Percentiles rank a stretch among this genome's conserved stretches.
phyloP scores from a whole-genome alignment of 2,888 invertebrate genomes.

The Entomobrya multifasciata region DNA sequence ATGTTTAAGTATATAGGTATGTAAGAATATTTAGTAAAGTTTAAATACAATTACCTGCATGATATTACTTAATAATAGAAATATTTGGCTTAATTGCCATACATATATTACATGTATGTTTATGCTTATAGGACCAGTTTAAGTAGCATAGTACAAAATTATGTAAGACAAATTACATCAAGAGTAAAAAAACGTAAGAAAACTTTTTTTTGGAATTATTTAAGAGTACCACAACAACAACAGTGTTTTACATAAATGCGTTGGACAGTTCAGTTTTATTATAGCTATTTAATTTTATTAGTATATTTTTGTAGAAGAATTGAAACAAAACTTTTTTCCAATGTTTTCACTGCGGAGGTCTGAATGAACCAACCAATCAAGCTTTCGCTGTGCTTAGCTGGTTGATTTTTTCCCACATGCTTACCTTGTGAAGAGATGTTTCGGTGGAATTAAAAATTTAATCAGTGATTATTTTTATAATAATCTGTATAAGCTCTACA shows the following conservation, averaged over 20 bases:
- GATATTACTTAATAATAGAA: not conserved
- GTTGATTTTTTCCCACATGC: conserved; percentile 13
- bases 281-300: too few relatives aligned
- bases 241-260: conserved; percentile 27
- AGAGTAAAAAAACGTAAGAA: conserved; percentile 58
- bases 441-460: not conserved
- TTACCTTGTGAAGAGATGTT: conserved; percentile 18
- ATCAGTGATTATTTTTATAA: too few relatives aligned
- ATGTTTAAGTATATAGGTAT: not conserved
- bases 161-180: conserved; percentile 20
- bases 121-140: conserved; percentile 8
- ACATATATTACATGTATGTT: too few relatives aligned
- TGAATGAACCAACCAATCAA: too few relatives aligned
- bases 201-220: conserved; percentile 52
- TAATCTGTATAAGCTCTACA: conserved; percentile 40
- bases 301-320: not conserved
- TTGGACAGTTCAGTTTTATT: conserved; percentile 14
- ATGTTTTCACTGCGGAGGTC: not conserved
- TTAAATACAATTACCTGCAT: not conserved
- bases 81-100: not conserved
- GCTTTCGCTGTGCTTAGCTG: too few relatives aligned
- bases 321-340: not conserved
- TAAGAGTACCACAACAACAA: conserved; percentile 24
- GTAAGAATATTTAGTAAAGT: not conserved
- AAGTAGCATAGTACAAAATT: conserved; percentile 49